Evolutionary conservation across 64 coral and sea anemone genomes (phyloP), one percentile per base, ranked within the genome.

Genomic region (Porites lutea): DNA sequence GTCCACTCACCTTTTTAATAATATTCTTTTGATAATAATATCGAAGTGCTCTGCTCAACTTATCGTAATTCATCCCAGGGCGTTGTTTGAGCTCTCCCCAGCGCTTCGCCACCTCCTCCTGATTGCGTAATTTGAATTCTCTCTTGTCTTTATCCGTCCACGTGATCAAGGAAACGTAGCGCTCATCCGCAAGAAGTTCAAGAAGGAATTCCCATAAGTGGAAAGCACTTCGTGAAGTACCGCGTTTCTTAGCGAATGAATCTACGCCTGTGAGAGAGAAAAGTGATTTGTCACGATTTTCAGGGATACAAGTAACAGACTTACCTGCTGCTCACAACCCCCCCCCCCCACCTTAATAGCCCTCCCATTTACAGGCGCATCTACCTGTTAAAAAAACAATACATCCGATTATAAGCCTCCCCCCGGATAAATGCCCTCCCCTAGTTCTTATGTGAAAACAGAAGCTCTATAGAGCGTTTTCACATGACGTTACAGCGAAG

Each of bases 11-110:
- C 82, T 93, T 93, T 49, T 79, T 93, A 2, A 93, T 93, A 20
- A 93, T 93, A 60, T 87, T 87, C 23, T 93, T 93, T 75, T 93
- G 91, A 64, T 93, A 93, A 48, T 93, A 93, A 78, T 93, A 93
- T 15, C 91, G 59, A 0, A 93, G 48, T 1, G 91, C 91, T 19
- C 91, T 54, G 59, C 91, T 93, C 48, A 93, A 22, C 50, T 93
- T 93, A 13, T 93, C 91, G 13, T 93, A 93, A 14, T 93, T 93
- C 91, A 93, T 93, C 10, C 91, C 91, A 15, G 91, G 91, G 16
- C 91, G 74, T 65, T 93, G 91, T 57, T 93, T 93, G 12, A 93
- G 48, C 8, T 93, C 82, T 12, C 91, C 91, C 91, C 91, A 93
- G 47, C 82, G 45, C 48, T 79, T 86, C 47, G 91, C 91, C 3